Evolutionary conservation across 2,113 vertebrate genomes (phyloP), one percentile per base, ranked within the genome.

Genomic region (Rhinopomastus cyanomelas): DNA sequence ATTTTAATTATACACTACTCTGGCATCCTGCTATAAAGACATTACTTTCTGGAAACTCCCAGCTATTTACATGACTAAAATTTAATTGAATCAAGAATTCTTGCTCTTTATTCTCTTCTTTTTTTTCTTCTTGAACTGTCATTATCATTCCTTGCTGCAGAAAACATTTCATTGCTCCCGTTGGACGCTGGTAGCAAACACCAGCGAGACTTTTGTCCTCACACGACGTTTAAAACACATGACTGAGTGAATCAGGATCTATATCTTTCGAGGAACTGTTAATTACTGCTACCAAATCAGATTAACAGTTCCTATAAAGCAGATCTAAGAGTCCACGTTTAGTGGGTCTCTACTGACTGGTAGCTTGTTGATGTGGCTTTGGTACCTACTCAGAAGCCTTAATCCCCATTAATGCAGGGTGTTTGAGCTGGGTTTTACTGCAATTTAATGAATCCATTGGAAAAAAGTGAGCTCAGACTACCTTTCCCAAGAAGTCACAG

Each of bases 81-180:
- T 30, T 92, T 96, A 96, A 97, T 97, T 96, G 89, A 95, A 95
- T 92, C 90, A 96, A 97, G 94, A 66, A 90, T 94, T 91, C 81
- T 92, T 93, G 46, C 30, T 90, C 75, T 88, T 90, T 83, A 48
- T 81, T 92, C 56, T 67, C 15, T 15, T 5, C 30, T 4, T 32
- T n/a, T n/a, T n/a, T n/a, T n/a, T n/a, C n/a, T n/a, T n/a, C n/a
- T n/a, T n/a, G 26, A 92, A 23, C 39, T 7, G 15, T 53, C 51
- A 27, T 44, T 39, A 65, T 34, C 21, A 37, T 85, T 88, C 46
- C 34, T 64, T 76, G 30, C 62, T 73, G 62, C 49, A 16, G 78
- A 90, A 71, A 80, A 94, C 57, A 30, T 88, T 74, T 34, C 79
- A 92, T 67, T 0, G 4, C 39, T 90, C 53, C 55, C 1, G 7